phyloP scores from a whole-genome alignment of 2,113 vertebrate genomes.

The Cheilinus undulatus region DNA sequence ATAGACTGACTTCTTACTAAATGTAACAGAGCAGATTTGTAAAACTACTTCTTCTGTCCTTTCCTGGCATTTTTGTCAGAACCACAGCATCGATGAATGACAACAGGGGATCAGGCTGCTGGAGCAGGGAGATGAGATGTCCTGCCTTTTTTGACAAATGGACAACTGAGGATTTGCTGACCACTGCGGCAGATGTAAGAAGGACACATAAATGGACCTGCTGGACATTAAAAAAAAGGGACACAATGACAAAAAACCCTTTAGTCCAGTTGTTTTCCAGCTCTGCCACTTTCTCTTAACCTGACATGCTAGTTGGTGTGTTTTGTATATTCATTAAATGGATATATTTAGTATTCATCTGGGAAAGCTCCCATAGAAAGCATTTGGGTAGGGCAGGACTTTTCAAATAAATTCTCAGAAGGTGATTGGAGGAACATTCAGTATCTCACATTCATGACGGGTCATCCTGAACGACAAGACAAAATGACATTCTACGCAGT shows the following conservation, averaged over 20 bases:
- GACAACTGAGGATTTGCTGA: constrained; percentile 13
- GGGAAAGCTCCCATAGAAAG: too few species aligned
- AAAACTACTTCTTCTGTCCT: not conserved
- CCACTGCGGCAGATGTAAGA: constrained; percentile 15
- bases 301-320: too few species aligned
- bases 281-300: too few species aligned
- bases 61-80: not conserved
- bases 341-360: too few species aligned
- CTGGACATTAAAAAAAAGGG: not conserved
- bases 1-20: not conserved
- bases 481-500: too few species aligned
- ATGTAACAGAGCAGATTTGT: not conserved
- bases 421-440: too few species aligned
- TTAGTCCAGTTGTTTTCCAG: not conserved
- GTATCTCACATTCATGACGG: too few species aligned
- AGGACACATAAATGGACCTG: not conserved
- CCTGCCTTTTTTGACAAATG: constrained; percentile 44
- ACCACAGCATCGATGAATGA: not conserved
- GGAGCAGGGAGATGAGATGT: constrained; percentile 28
- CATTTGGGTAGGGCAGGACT: too few species aligned
- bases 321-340: too few species aligned
- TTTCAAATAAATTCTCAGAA: too few species aligned
- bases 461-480: too few species aligned
- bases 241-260: not conserved
- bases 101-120: constrained; percentile 10